Percentiles rank a stretch among this genome's conserved stretches.
These are phyloP conservation scores for Pycnomerus fuliginosus DNA, from an alignment of 2,888 invertebrate species.

Conservation along the genomic window DNA sequence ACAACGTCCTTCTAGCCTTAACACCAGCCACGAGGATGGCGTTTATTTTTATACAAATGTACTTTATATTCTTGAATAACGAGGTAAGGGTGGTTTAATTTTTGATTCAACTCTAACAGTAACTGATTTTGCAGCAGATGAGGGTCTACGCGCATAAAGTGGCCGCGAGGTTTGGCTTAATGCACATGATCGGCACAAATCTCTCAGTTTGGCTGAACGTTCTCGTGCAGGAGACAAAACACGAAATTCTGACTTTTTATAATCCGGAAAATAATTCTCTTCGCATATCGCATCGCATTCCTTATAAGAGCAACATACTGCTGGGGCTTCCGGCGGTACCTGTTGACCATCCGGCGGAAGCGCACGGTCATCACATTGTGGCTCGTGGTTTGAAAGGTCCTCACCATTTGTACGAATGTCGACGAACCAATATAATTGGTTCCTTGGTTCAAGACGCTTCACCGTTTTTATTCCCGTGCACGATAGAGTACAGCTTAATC, in stretches of 20 bases:
- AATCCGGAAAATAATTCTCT: conserved; percentile 84
- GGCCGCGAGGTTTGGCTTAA: conserved; percentile 90
- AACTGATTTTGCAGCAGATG: conserved; percentile 68
- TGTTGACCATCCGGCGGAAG: conserved; percentile 45
- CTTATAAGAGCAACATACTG: conserved; percentile 55
- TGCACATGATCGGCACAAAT: conserved; percentile 99
- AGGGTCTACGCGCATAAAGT: conserved; percentile 85
- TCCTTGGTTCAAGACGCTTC: conserved; percentile 57
- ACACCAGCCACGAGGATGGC: conserved; percentile 92
- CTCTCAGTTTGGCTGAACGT: conserved; percentile 96
- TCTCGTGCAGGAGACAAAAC: conserved; percentile 92
- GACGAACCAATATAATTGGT: conserved; percentile 87
- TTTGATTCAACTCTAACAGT: neutral
- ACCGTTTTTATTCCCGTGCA: conserved; percentile 86
- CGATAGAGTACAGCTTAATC: conserved; percentile 93
- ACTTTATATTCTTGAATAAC: conserved; percentile 96
- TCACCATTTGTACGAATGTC: conserved; percentile 84
- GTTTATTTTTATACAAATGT: conserved; percentile 97
- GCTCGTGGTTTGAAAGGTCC: conserved; percentile 81
- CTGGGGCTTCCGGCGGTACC: conserved; percentile 44
- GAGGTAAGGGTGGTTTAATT: conserved; percentile 63
- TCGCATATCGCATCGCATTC: conserved; percentile 74
- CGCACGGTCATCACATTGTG: conserved; percentile 62
- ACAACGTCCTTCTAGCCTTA: conserved; percentile 84
- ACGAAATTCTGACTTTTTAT: conserved; percentile 89